Evolutionary conservation across 2,797 vertebrate genomes (phyloP), one percentile per base, ranked within the genome.

Genomic region (Gallinago nigripennis): DNA sequence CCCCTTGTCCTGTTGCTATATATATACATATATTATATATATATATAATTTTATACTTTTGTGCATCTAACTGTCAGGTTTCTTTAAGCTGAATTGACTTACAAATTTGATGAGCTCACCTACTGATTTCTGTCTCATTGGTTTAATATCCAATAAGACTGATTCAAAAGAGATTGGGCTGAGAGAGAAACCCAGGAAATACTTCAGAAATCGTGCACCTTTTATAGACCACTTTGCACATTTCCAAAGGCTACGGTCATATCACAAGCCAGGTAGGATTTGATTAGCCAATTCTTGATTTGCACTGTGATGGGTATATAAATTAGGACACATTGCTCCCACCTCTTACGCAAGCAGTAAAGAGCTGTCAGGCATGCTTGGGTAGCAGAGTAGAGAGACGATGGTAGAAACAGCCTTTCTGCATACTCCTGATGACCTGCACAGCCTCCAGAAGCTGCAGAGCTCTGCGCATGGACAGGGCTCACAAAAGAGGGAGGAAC

Each of bases 241-340:
- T 73, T 72, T 73, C 73, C 24, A 35, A 82, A 89, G 54, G 28
- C 28, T 63, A 4, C 3, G 24, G 63, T 72, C 45, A 17, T 35
- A 57, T 37, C 80, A 83, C 45, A 82, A 88, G 39, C 50, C 41
- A 60, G 35, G 43, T 8, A 57, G 58, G 48, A 82, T 92, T 63
- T 84, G 75, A 92, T 93, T 46, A 86, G n/a, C 79, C 63, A 87
- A 63, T 14, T 66, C 93, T 72, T 86, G 48, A 24, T 90, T 90
- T 58, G 73, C 82, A 78, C 75, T 77, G n/a, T 48, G 70, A 79
- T 60, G 31, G 65, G 80, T 56, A 25, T 82, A 90, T 90, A 94
- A 96, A 95, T 43, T n/a, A 66, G 54, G 58, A 81, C 61, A 48
- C 6, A 0, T 8, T 54, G 41, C 79, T 93, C 61, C 57, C n/a